A percentile compares a stretch with the other conserved stretches of the same genome.
phyloP scores from a whole-genome alignment of 2,797 vertebrate species.

The Peromyscus eremicus region DNA sequence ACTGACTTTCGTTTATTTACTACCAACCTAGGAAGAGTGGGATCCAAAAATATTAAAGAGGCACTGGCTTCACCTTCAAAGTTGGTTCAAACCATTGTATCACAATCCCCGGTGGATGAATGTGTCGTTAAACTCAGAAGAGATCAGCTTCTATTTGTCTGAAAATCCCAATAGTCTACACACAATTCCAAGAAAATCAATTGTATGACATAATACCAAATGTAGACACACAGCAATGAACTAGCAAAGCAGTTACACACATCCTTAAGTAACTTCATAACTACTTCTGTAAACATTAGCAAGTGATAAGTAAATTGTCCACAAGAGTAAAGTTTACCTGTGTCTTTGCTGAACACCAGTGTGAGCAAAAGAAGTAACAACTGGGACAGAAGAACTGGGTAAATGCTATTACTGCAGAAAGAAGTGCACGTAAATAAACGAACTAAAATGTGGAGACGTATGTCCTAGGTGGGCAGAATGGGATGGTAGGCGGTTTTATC shows the following conservation, averaged over 20 bases:
- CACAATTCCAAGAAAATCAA: slow-evolving; percentile 80
- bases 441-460: background rate
- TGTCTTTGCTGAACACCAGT: background rate
- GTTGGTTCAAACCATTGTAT: slow-evolving; percentile 16
- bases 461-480: background rate
- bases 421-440: background rate
- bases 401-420: background rate
- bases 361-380: background rate
- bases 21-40: background rate
- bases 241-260: slow-evolving; percentile 39
- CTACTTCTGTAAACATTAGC: background rate
- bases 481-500: background rate
- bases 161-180: slow-evolving; percentile 72
- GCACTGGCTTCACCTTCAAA: slow-evolving; percentile 51
- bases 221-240: slow-evolving; percentile 55
- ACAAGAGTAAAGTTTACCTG: background rate
- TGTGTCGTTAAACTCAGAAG: background rate
- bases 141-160: slow-evolving; percentile 53
- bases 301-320: background rate
- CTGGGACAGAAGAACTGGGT: background rate
- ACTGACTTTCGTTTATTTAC: slow-evolving; percentile 63
- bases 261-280: slow-evolving; percentile 27
- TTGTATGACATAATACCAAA: slow-evolving; percentile 73
- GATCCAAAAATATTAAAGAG: slow-evolving; percentile 52
- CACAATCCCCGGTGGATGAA: slow-evolving; percentile 43